A percentile compares a stretch with the other conserved stretches of the same genome.
Evolutionary conservation across 1,140 invertebrate genomes (phyloP).

Genomic region (Phocides pigmalion): DNA sequence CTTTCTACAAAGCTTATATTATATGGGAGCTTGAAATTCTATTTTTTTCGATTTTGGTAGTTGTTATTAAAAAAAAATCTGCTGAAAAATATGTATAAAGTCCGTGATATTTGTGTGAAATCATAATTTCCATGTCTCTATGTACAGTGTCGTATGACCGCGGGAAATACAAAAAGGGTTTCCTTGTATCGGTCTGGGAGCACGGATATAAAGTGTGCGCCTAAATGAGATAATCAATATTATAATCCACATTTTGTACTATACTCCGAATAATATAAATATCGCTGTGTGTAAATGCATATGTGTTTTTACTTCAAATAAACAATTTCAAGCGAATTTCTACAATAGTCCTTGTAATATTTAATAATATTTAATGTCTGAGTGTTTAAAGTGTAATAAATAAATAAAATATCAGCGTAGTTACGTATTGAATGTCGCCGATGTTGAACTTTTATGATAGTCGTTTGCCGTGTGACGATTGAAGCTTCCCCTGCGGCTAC

Average conservation of each 20-base stretch:
- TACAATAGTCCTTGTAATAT: conserved; percentile 24
- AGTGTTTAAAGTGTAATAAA: conserved; percentile 22
- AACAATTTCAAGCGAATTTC: conserved; percentile 8
- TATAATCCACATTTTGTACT: conserved; percentile 17
- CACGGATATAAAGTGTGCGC: conserved; percentile 8
- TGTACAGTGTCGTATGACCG: not conserved
- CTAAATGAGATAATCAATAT: conserved; percentile 12
- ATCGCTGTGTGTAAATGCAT: conserved; percentile 23
- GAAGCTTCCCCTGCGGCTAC: no score
- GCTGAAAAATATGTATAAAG: no score
- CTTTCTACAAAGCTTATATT: not conserved
- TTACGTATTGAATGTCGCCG: conserved; percentile 18
- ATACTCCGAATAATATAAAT: conserved; percentile 19
- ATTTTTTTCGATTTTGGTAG: no score
- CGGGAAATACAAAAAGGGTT: conserved; percentile 8
- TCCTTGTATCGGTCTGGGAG: not conserved
- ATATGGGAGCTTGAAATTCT: no score
- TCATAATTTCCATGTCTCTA: no score
- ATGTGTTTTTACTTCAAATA: conserved; percentile 9
- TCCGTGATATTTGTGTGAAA: no score
- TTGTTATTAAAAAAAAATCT: no score
- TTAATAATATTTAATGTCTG: conserved; percentile 17
- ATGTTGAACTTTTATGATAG: conserved; percentile 6
- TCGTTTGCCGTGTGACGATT: conserved; percentile 2
- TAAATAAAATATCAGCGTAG: conserved; percentile 14